Conservation (phyloP, 2,113 vertebrate genomes). For the Tetrax tetrax region DNA sequence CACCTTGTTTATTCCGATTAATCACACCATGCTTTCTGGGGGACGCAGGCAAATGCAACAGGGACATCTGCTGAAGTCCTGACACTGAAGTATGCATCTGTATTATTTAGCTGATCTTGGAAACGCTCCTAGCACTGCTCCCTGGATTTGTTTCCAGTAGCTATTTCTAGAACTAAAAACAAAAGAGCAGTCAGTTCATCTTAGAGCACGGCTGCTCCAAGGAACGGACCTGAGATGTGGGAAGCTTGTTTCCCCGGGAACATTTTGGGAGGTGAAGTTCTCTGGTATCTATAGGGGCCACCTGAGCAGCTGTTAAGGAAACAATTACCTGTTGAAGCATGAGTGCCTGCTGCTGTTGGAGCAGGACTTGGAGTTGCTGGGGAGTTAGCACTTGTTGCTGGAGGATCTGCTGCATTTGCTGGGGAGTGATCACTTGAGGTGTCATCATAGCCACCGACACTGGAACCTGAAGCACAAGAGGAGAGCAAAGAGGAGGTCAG, state of each 20-base stretch:
- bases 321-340: slow-evolving; percentile 97
- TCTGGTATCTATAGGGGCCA: fast-evolving
- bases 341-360: slow-evolving; percentile 99
- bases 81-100: slow-evolving; percentile 55
- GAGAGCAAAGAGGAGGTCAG: slow-evolving; percentile 35
- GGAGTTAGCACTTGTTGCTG: slow-evolving; percentile 99
- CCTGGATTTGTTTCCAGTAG: slow-evolving; percentile 39
- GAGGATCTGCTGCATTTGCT: slow-evolving; percentile 99
- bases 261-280: not conserved
- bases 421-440: slow-evolving; percentile 99
- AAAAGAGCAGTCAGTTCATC: not conserved
- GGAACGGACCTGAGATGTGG: not conserved
- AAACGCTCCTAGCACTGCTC: slow-evolving; percentile 34
- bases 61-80: slow-evolving; percentile 37
- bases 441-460: slow-evolving; percentile 99
- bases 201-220: not conserved
- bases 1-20: not conserved
- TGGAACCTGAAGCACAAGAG: slow-evolving; percentile 83
- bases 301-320: not conserved
- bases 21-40: not conserved
- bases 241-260: not conserved
- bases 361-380: slow-evolving; percentile 98
- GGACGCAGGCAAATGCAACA: not conserved
- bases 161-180: slow-evolving; percentile 51
- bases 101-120: slow-evolving; percentile 23